A percentile compares a stretch with the other conserved stretches of the same genome.
Evolutionary conservation across 37 sponge, comb jelly and placozoan genomes (phyloP).

Genomic region (Cliona cf. orientalis): DNA sequence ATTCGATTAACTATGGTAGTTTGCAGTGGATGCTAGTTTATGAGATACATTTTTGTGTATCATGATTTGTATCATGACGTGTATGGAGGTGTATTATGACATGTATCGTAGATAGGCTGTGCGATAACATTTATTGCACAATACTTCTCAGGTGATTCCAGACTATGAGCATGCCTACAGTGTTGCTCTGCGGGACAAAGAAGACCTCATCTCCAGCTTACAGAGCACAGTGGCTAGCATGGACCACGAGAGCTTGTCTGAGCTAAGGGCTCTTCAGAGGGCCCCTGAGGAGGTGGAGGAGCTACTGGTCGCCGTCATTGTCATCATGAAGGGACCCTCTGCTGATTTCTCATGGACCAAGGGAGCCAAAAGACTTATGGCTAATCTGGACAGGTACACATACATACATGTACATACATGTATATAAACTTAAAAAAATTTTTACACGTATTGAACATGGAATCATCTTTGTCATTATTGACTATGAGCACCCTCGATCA

Average conservation of each 20-base stretch:
- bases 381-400: conserved; percentile 80
- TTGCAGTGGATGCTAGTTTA: too few species aligned
- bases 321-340: conserved; percentile 82
- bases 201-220: conserved; percentile 8
- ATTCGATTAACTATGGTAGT: too few species aligned
- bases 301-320: conserved; percentile 82
- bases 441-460: too few species aligned
- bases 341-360: conserved; percentile 95
- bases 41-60: too few species aligned
- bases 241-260: conserved; percentile 61
- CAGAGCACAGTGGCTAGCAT: conserved; percentile 56
- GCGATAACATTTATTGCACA: too few species aligned
- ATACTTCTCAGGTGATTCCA: conserved; percentile 78
- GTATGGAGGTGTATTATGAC: too few species aligned
- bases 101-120: too few species aligned
- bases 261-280: conserved; percentile 68
- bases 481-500: too few species aligned
- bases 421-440: too few species aligned
- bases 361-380: conserved; percentile 94
- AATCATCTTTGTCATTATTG: too few species aligned
- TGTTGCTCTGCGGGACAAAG: conserved; percentile 42
- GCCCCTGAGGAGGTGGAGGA: conserved; percentile 77
- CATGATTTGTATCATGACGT: too few species aligned
- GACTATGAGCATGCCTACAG: conserved; percentile 71
- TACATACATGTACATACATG: too few species aligned